Evolutionary conservation across 2,797 vertebrate species (phyloP).

Genomic region (Alosa sapidissima): DNA sequence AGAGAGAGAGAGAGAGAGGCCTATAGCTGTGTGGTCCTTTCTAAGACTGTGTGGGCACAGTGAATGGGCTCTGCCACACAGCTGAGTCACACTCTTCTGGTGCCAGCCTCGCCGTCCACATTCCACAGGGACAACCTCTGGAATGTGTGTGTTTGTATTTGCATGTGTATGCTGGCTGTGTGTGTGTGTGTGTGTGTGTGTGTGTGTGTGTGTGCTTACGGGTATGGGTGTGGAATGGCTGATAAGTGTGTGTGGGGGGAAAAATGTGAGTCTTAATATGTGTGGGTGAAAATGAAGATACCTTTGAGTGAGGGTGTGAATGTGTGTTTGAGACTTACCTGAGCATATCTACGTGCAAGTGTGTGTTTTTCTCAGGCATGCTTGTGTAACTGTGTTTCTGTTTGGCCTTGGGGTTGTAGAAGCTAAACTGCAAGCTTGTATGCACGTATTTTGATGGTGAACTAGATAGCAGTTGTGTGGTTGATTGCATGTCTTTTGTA

Average conservation of each 20-base stretch:
- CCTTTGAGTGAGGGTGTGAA: not conserved
- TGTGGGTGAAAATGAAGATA: not conserved
- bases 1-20: not conserved
- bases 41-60: conserved; percentile 50
- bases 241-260: conserved; percentile 19
- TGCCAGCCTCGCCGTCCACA: conserved; percentile 69
- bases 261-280: not conserved
- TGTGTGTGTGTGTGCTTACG: not conserved
- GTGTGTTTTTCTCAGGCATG: not conserved
- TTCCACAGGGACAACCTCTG: conserved; percentile 73
- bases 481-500: not conserved
- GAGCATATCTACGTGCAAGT: not conserved
- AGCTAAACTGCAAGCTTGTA: not conserved
- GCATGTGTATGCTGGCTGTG: conserved; percentile 30
- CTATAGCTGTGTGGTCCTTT: conserved; percentile 33
- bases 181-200: conserved; percentile 26
- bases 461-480: not conserved
- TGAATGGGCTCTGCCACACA: conserved; percentile 60
- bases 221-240: not conserved
- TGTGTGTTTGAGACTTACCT: not conserved
- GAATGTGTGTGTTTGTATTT: conserved; percentile 63
- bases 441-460: not conserved
- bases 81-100: conserved; percentile 72
- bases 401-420: not conserved
- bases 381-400: not conserved